Evolutionary conservation across 2,113 vertebrate species (phyloP), one percentile per base, ranked within the genome.

Genomic region (Corydoras maculifer): DNA sequence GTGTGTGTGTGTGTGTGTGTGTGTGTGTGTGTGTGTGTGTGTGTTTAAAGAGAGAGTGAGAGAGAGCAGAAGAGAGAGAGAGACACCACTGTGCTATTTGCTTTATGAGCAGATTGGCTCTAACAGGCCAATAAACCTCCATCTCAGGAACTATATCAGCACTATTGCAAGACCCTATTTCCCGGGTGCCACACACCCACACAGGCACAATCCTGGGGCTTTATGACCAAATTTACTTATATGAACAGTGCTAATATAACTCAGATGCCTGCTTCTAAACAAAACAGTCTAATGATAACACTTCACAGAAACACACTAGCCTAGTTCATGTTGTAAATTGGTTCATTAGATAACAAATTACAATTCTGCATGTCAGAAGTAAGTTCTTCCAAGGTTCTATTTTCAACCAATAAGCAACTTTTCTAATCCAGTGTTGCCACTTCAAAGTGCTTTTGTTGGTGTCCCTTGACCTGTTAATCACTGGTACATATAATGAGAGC

Each of bases 51-150:
- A 25, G 18, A 25, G 58, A 49, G 54, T 55, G 53, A 64, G 18
- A 1, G 31, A 55, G 12, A n/a, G 12, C 53, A 0, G 31, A 50
- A 7, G 31, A 31, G 58, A 2, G 49, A 18, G 10, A 9, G 54
- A 50, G 30, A 35, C 63, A 55, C 58, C 62, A 61, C 66, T 32
- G 61, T 7, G 31, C 63, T 76, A 51, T 70, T 74, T 81, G 55
- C 80, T 88, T 83, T 78, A 82, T 82, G 72, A 66, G 48, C 60
- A 67, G 15, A 73, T 60, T 58, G 50, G 63, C 65, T 60, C 68
- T 84, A 81, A 83, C 73, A 76, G 71, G 75, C 76, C 76, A 74
- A 83, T 82, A 84, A 86, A 85, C 68, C 77, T 84, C 70, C 68
- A 75, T 68, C 78, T 63, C 76, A 66, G 70, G 80, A 71, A 62